Evolutionary conservation across 30 jellyfish, hydroid and myxozoan genomes (phyloP), one percentile per base, ranked within the genome.

Genomic region (Calvadosia cruxmelitensis): DNA sequence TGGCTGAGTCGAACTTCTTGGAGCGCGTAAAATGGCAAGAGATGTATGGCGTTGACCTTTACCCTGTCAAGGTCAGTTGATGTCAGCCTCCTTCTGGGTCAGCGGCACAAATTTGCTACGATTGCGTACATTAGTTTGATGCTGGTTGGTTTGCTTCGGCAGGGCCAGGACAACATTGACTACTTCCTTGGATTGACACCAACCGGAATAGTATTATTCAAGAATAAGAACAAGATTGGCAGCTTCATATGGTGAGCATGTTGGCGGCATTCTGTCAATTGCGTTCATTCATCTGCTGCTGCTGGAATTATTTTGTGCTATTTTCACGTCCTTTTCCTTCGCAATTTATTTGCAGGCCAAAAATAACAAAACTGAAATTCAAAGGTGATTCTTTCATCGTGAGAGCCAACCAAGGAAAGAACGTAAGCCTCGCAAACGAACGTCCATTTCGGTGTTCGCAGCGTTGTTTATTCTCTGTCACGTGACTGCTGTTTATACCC

Each of bases 11-110:
- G 15, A 91, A 91, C 52, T 91, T 91, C 63, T 79, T 91, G 35
- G 99, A 91, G 61, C 95, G 95, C 66, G 99, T 91, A 27, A 91
- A 91, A 73, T 91, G 99, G 99, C 73, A 82, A 63, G 99, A 91
- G 50, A 91, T 91, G 99, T 91, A 91, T 66, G 99, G 99, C 27
- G 95, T 91, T 53, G 99, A 91, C 32, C 76, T 91, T 50, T 93
- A 91, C 72, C 95, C 95, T 10, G 99, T 91, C 16, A 77, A 80
- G 75, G 94, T n/a, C 61, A 49, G 16, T 13, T 10, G 23, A 49
- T 13, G 13, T 49, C 61, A 10, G 61, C n/a, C n/a, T 49, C n/a
- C n/a, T n/a, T 49, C n/a, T 13, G 16, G 23, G 61, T 49, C 61
- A 10, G 61, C n/a, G n/a, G n/a, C n/a, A n/a, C n/a, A n/a, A n/a